phyloP scores from a whole-genome alignment of 2,113 vertebrate species.

The Probosciger aterrimus region DNA sequence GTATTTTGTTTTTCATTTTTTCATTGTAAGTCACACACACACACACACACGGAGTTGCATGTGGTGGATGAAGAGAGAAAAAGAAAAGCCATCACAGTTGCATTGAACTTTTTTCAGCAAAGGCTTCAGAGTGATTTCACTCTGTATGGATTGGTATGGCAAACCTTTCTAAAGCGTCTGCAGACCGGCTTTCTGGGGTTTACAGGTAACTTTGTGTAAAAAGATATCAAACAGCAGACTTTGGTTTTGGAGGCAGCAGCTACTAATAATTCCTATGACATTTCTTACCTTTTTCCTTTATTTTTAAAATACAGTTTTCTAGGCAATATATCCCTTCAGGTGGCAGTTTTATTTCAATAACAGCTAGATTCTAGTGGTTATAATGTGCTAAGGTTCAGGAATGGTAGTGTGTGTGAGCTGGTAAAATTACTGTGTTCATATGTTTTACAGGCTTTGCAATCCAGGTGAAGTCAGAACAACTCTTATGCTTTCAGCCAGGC shows the following conservation, averaged over 20 bases:
- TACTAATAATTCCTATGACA: neutral
- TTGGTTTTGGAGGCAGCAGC: neutral
- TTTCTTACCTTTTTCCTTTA: neutral
- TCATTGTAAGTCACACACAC: neutral
- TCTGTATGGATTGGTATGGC: neutral
- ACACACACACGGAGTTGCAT: neutral
- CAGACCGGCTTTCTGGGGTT: neutral
- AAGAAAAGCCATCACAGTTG: neutral
- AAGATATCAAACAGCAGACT: neutral
- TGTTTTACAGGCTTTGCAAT: neutral
- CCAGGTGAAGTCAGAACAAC: neutral
- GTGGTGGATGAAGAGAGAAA: neutral
- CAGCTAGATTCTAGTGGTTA: neutral
- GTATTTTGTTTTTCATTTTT: neutral
- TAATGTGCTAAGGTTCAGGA: neutral
- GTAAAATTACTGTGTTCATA: neutral
- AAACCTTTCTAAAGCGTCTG: neutral
- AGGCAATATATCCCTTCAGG: neutral
- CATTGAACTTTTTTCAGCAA: neutral
- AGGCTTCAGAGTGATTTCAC: neutral
- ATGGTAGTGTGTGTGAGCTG: neutral
- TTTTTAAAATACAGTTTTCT: neutral
- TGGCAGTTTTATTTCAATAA: neutral
- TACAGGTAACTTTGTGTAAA: neutral
- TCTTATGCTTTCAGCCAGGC: neutral